phyloP scores from a whole-genome alignment of 2,113 vertebrate genomes.

The Vidua macroura region DNA sequence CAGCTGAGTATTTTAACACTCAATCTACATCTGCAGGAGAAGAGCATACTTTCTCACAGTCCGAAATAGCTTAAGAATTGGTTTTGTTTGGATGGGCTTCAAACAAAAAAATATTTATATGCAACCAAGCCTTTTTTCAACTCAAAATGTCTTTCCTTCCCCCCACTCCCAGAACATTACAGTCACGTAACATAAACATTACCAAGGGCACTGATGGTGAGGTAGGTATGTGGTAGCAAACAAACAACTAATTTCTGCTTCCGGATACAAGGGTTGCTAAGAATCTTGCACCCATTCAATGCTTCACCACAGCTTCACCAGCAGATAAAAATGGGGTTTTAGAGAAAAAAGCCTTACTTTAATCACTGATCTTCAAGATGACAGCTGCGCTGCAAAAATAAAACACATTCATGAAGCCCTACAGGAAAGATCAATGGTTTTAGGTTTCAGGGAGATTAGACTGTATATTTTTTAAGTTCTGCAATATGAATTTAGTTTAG shows the following conservation, averaged over 20 bases:
- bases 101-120: neutral
- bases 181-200: neutral
- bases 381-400: constrained; percentile 47
- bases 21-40: neutral
- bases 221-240: neutral
- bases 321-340: constrained; percentile 4
- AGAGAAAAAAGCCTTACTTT: constrained; percentile 11
- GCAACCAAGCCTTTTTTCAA: neutral
- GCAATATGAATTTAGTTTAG: constrained; percentile 51
- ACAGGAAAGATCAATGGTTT: constrained; percentile 54
- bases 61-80: neutral
- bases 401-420: constrained; percentile 47
- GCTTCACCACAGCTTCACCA: neutral
- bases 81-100: neutral
- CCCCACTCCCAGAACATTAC: neutral
- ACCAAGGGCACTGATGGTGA: neutral
- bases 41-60: neutral
- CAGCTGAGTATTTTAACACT: neutral
- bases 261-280: neutral
- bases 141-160: neutral
- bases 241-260: neutral
- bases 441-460: constrained; percentile 57
- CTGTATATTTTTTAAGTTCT: constrained; percentile 36
- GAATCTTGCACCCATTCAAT: neutral
- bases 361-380: constrained; percentile 51